Evolutionary conservation across 2,888 invertebrate genomes (phyloP).

Genomic region (Drosophila gaucha): DNA sequence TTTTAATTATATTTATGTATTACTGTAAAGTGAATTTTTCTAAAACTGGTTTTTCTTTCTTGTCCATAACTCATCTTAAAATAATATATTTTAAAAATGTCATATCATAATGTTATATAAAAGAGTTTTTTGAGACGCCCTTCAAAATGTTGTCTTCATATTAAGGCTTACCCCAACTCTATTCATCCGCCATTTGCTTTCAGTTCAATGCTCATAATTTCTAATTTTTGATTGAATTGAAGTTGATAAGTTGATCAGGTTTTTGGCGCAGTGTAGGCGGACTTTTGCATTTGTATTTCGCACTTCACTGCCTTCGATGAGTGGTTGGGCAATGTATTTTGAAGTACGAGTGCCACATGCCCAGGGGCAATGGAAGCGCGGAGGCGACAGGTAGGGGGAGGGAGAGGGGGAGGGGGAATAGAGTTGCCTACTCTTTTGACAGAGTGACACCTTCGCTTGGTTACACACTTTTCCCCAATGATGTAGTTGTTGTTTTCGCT

Average conservation of each 20-base stretch:
- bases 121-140: background rate
- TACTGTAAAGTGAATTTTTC: no score
- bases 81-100: no score
- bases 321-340: conserved; percentile 21
- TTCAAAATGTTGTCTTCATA: background rate
- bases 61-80: no score
- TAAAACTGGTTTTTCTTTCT: no score
- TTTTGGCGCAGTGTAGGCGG: conserved; percentile 44
- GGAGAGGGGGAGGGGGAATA: background rate
- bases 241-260: conserved; percentile 8
- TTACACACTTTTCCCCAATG: conserved; percentile 45
- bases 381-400: no score
- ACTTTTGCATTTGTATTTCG: conserved; percentile 58
- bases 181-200: background rate
- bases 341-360: conserved; percentile 5
- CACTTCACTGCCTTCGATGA: conserved; percentile 44
- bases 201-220: conserved; percentile 3
- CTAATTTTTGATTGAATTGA: conserved; percentile 2
- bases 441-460: conserved; percentile 55
- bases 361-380: background rate
- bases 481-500: conserved; percentile 28
- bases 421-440: conserved; percentile 33
- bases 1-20: no score
- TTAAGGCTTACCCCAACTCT: background rate
- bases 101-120: no score